Conservation (phyloP, 2,888 invertebrate species). For the Andrena haemorrhoa region DNA sequence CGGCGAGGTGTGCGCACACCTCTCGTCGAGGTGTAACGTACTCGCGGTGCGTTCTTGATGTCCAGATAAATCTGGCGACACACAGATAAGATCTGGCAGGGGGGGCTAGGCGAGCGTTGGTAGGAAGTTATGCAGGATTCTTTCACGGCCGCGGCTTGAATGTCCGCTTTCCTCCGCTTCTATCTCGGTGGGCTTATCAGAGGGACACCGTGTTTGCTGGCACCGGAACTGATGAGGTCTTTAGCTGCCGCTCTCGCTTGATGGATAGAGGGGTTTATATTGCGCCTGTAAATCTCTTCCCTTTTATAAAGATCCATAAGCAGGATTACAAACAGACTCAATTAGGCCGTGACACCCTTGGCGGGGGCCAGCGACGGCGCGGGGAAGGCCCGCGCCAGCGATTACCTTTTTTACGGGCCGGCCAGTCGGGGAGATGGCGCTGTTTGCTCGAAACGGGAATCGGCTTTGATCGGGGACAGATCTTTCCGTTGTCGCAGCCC, state of each 20-base stretch:
- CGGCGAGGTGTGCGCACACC: slow-evolving; percentile 9
- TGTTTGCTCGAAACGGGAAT: slow-evolving; percentile 44
- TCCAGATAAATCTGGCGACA: slow-evolving; percentile 73
- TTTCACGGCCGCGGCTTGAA: slow-evolving; percentile 54
- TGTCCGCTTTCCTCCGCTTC: slow-evolving; percentile 57
- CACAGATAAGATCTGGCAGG: slow-evolving; percentile 66
- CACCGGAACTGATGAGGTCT: slow-evolving; percentile 76
- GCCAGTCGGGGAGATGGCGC: slow-evolving; percentile 25
- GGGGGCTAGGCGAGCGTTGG: slow-evolving; percentile 23
- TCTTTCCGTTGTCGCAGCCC: slow-evolving; percentile 14
- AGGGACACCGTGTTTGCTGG: slow-evolving; percentile 72
- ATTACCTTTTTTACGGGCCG: slow-evolving; percentile 57
- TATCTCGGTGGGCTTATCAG: slow-evolving; percentile 68
- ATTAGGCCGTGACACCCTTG: slow-evolving; percentile 67
- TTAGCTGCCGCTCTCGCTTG: slow-evolving; percentile 74
- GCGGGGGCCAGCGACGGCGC: slow-evolving; percentile 54
- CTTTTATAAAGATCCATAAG: slow-evolving; percentile 77
- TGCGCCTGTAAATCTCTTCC: slow-evolving; percentile 78
- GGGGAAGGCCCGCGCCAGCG: slow-evolving; percentile 54
- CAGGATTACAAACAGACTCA: slow-evolving; percentile 77
- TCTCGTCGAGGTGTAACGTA: slow-evolving; percentile 48
- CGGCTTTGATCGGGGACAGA: slow-evolving; percentile 22
- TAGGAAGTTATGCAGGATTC: slow-evolving; percentile 69
- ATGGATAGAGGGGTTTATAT: slow-evolving; percentile 78
- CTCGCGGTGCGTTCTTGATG: slow-evolving; percentile 69